These are phyloP conservation scores for Callopanchax toddi DNA, from an alignment of 2,113 vertebrate species.

Conservation along the genomic window DNA sequence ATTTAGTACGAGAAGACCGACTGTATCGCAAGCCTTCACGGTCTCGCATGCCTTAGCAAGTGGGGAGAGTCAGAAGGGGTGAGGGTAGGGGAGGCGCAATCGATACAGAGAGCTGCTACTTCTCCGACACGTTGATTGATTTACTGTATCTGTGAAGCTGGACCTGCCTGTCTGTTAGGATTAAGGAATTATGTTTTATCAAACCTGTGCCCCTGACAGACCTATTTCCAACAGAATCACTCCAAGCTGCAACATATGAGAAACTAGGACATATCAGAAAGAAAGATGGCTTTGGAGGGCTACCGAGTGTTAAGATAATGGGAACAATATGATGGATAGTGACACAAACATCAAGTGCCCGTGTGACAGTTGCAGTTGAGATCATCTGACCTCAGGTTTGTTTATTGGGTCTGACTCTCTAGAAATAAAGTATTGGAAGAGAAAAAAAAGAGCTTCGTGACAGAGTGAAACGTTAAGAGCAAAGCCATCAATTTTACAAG, in stretches of 20 bases:
- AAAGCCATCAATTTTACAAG: neutral
- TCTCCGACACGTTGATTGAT: conserved; percentile 71
- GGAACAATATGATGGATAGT: conserved; percentile 3
- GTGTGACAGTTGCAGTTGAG: neutral
- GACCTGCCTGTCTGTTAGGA: conserved; percentile 73
- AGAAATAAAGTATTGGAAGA: neutral
- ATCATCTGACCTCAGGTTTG: conserved; percentile 13
- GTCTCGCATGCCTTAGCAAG: conserved; percentile 35
- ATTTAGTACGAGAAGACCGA: conserved; percentile 7
- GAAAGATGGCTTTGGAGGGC: conserved; percentile 28
- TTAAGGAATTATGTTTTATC: conserved; percentile 75
- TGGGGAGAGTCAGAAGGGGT: neutral
- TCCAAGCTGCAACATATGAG: conserved; percentile 46
- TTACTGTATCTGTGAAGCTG: conserved; percentile 73
- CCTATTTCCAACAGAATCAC: conserved; percentile 44
- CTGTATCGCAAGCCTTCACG: conserved; percentile 11
- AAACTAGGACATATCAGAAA: conserved; percentile 44
- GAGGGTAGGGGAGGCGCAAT: conserved; percentile 37
- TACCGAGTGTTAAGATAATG: conserved; percentile 33
- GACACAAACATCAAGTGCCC: conserved; percentile 13
- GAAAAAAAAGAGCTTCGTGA: neutral
- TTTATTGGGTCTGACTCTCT: neutral
- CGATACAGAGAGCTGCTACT: conserved; percentile 61
- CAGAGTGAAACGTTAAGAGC: neutral
- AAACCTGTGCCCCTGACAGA: conserved; percentile 58